phyloP scores from a whole-genome alignment of 2,113 vertebrate species.

The Pogonocichla stellata region DNA sequence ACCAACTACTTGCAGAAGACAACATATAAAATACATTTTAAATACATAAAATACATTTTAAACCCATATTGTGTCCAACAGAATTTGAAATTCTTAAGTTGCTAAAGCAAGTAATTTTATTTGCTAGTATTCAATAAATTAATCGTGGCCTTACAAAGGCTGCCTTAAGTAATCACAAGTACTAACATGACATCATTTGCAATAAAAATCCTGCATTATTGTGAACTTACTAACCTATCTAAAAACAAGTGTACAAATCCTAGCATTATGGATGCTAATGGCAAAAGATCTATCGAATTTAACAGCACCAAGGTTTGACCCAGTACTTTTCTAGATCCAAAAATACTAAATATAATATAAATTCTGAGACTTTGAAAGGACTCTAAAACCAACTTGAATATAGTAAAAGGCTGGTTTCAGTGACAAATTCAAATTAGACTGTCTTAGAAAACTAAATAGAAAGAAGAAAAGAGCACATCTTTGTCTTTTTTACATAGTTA shows the following conservation, averaged over 20 bases:
- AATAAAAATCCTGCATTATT: background rate
- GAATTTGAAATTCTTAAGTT: background rate
- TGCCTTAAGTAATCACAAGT: constrained; percentile 1
- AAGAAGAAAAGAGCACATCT: background rate
- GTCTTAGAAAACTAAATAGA: background rate
- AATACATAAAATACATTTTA: background rate
- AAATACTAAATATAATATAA: background rate
- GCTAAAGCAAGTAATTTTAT: background rate
- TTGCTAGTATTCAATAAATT: background rate
- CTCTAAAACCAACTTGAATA: background rate
- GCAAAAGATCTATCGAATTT: background rate
- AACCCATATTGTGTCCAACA: background rate
- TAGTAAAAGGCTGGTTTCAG: background rate
- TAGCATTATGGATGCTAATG: background rate
- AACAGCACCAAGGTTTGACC: background rate
- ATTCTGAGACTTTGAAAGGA: background rate
- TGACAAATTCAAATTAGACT: background rate
- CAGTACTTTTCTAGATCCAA: background rate
- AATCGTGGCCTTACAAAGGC: background rate
- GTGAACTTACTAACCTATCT: background rate
- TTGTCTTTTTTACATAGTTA: background rate
- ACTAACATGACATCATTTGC: background rate
- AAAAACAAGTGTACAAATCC: background rate
- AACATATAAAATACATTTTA: background rate
- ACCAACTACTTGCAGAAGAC: background rate